Conservation (phyloP, 2,797 vertebrate genomes). For the Melanotaenia nigrans region DNA sequence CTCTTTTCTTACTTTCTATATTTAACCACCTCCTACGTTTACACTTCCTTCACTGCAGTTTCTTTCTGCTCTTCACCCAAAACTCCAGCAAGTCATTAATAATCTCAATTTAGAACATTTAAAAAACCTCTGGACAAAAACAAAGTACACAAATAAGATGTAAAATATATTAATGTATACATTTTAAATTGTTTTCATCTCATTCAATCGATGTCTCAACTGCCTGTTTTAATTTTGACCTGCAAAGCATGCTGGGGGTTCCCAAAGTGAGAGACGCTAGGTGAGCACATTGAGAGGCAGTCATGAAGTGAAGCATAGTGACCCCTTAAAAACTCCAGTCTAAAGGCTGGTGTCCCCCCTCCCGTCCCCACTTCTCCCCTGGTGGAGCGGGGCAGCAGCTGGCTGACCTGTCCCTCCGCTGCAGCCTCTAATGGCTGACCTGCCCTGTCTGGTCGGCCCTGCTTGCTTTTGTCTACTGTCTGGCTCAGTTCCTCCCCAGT, state of each 20-base stretch:
- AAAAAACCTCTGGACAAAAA: neutral
- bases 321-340: constrained; percentile 72
- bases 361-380: constrained; percentile 51
- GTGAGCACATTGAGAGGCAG: constrained; percentile 65
- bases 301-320: constrained; percentile 76
- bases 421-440: constrained; percentile 88
- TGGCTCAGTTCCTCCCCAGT: constrained; percentile 91
- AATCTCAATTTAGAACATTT: neutral
- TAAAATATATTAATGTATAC: neutral
- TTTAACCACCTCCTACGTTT: constrained; percentile 53
- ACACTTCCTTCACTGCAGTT: constrained; percentile 45
- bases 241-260: constrained; percentile 7
- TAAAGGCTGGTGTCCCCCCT: constrained; percentile 40
- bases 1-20: constrained; percentile 62
- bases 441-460: constrained; percentile 90
- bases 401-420: constrained; percentile 88
- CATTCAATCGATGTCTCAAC: constrained; percentile 5
- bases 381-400: constrained; percentile 84
- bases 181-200: constrained; percentile 16
- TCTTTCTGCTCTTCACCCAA: constrained; percentile 5
- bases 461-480: constrained; percentile 94
- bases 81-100: neutral
- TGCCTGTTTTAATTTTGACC: constrained; percentile 7
- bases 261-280: constrained; percentile 39
- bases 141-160: neutral